phyloP scores from a whole-genome alignment of 2,888 invertebrate genomes.

The Eupelmus urozonus region DNA sequence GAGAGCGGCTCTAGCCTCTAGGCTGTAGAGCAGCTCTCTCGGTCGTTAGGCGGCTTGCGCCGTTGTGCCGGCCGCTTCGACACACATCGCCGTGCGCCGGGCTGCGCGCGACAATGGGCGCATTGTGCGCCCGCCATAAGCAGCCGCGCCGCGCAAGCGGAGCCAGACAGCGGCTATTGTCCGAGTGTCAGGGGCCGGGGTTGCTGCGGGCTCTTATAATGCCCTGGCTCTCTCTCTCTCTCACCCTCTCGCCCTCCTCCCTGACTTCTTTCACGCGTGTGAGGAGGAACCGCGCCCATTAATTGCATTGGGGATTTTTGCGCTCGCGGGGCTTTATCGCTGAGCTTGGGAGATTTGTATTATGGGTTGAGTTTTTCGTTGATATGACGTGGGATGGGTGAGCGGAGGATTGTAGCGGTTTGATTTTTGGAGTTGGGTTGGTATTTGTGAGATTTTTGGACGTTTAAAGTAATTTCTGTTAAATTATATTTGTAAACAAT shows the following conservation, averaged over 20 bases:
- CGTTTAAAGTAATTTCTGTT: too few species aligned
- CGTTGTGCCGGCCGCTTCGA: conserved; percentile 9
- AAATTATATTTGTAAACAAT: too few species aligned
- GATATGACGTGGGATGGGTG: too few species aligned
- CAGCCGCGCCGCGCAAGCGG: conserved; percentile 68
- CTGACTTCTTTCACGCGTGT: background rate
- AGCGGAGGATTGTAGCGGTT: too few species aligned
- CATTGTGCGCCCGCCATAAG: conserved; percentile 77
- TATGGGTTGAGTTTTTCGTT: too few species aligned
- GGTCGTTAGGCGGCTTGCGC: background rate
- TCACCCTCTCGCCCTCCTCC: background rate
- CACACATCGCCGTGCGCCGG: conserved; percentile 71
- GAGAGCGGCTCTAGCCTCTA: too few species aligned
- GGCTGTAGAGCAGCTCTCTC: background rate
- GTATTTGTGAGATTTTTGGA: too few species aligned
- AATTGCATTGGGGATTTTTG: conserved; percentile 23
- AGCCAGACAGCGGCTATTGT: conserved; percentile 71
- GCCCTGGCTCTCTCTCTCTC: conserved; percentile 8
- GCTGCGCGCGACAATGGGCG: conserved; percentile 74
- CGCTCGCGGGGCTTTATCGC: too few species aligned
- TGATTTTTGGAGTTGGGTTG: too few species aligned
- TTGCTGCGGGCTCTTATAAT: conserved; percentile 13
- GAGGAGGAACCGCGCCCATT: background rate
- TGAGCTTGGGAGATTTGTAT: too few species aligned
- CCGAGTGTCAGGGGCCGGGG: conserved; percentile 72